Evolutionary conservation across 2,888 invertebrate species (phyloP), one percentile per base, ranked within the genome.

Genomic region (Imbricaverruca yamaguchii): DNA sequence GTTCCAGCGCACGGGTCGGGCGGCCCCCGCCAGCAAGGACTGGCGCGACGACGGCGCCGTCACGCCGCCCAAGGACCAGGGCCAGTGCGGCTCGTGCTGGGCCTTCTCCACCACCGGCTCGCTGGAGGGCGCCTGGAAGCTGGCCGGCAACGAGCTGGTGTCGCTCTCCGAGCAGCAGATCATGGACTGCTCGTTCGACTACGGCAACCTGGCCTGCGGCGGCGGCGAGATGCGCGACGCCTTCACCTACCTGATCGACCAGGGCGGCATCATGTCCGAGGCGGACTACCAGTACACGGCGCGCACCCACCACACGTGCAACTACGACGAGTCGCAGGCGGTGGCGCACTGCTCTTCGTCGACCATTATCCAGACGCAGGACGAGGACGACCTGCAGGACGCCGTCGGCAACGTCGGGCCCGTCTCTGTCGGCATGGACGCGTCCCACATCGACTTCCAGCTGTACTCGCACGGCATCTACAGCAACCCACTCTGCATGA

Each of bases 91-190:
- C 55, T 88, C 88, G 1, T 90, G 90, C 84, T 90, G 90, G 90
- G 88, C 90, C 25, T 90, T 90, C 86, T 88, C 89, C 84, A 86
- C 89, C 23, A 79, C 79, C 57, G 79, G 79, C 56, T 57, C 79
- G 12, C 88, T 96, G 23, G 96, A 96, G 89, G 96, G 93, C 0
- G 95, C 95, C 87, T 93, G 96, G 88, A 96, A 91, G 90, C 91
- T 95, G 84, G 91, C 92, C 88, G 89, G 90, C n/a, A 93, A 93
- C 18, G 89, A 89, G 84, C 89, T 96, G 81, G 90, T 94, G 59
- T 94, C 95, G 0, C 90, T 97, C n/a, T 95, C 95, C 84, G 96
- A 97, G 89, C 96, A 97, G 89, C 96, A 97, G 88, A 89, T 97
- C 83, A 90, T 97, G 82, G 96, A 97, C 89, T 97, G 96, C 87